Evolutionary conservation across 2,888 invertebrate species (phyloP), one percentile per base, ranked within the genome.

Genomic region (Apodemia zela): DNA sequence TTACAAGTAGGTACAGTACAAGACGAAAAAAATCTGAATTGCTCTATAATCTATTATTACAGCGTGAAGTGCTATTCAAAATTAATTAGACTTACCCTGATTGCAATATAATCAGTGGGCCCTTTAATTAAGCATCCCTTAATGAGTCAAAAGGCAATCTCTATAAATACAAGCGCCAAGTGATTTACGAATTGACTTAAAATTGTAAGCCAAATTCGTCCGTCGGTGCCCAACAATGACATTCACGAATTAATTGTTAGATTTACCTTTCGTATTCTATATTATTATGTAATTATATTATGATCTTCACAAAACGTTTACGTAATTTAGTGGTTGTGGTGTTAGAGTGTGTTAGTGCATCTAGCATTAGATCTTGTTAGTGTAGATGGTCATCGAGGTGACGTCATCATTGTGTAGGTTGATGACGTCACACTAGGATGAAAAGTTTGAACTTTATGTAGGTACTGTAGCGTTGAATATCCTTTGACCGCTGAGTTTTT

Each of bases 61-160:
- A 54, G 25, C 45, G 54, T 6, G 8, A 25, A 54, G 25, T 54
- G 29, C 15, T 25, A 25, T 54, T 54, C 7, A 54, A 7, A 15
- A 54, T 54, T 54, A 54, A 54, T 54, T 54, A 54, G 29, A 54
- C 29, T 54, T 54, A 15, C 13, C 25, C 25, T 54, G 25, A 21
- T 15, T 54, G 21, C 54, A 15, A 25, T 54, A 54, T 54, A 54
- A 54, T 54, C 25, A 25, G 54, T 54, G 15, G 25, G 25, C 25
- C 7, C 54, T 25, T 54, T 54, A 54, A 54, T 54, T 54, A 54
- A 54, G 54, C 25, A 25, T 54, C 45, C 15, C 33, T 63, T 63
- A 64, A 67, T 64, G 62, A 49, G 54, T 61, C 63, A 57, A 59
- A 49, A 42, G 60, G 63, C 57, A 68, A 65, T 68, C 62, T 35